Conservation (phyloP, 2,888 invertebrate species). For the Paralinhomoeus sp. region DNA sequence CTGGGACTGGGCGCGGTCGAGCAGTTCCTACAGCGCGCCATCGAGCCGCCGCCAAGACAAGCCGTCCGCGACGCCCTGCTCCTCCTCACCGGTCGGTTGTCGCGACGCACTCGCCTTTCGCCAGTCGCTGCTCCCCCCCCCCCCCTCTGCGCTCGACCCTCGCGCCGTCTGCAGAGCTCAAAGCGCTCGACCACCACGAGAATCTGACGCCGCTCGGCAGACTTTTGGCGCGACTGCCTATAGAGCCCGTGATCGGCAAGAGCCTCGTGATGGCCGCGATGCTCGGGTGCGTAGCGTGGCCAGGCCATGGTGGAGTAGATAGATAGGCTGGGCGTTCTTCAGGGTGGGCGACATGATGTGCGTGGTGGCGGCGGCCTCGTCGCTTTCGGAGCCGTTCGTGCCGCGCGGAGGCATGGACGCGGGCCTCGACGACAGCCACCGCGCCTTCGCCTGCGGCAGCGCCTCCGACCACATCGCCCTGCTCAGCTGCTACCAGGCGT, state of each 20-base stretch:
- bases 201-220: constrained; percentile 75
- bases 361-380: constrained; percentile 79
- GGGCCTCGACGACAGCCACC: constrained; percentile 57
- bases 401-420: constrained; percentile 35
- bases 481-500: constrained; percentile 62
- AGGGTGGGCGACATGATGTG: constrained; percentile 69
- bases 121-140: no score
- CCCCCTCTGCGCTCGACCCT: no score
- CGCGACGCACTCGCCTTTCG: no score
- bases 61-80: constrained; percentile 95
- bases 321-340: no score
- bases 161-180: constrained; percentile 11
- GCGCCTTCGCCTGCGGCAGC: constrained; percentile 57
- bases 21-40: constrained; percentile 67
- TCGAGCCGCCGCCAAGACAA: constrained; percentile 87
- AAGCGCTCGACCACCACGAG: constrained; percentile 57
- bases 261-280: constrained; percentile 86
- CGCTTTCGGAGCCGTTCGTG: constrained; percentile 78
- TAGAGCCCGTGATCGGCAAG: constrained; percentile 84
- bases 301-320: no score
- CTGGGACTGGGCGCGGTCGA: constrained; percentile 71
- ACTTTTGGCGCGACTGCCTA: constrained; percentile 73
- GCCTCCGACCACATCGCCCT: constrained; percentile 86
- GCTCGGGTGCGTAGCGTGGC: constrained; percentile 34
- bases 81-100: constrained; percentile 30